Evolutionary conservation across 2,888 invertebrate genomes (phyloP).

Genomic region (Leptodirus hochenwartii): DNA sequence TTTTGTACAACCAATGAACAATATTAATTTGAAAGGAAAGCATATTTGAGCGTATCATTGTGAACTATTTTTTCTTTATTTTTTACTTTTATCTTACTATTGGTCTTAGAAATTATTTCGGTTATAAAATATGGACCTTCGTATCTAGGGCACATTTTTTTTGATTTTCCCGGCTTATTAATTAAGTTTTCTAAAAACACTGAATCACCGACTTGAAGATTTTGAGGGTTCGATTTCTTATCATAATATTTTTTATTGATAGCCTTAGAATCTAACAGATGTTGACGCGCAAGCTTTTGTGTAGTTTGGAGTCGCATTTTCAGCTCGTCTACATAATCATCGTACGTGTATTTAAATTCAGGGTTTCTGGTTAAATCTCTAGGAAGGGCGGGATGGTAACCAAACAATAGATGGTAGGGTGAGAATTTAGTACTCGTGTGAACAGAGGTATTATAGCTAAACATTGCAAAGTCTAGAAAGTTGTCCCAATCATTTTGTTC

Average conservation of each 20-base stretch:
- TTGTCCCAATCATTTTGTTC: constrained; percentile 10
- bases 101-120: constrained; percentile 9
- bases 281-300: constrained; percentile 8
- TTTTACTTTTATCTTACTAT: constrained; percentile 7
- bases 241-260: constrained; percentile 10
- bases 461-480: constrained; percentile 10
- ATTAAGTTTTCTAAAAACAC: constrained; percentile 7
- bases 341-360: constrained; percentile 6
- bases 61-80: constrained; percentile 5
- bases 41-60: constrained; percentile 2
- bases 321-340: constrained; percentile 3
- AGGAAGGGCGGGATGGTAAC: constrained; percentile 9
- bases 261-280: constrained; percentile 8
- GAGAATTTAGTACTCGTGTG: constrained; percentile 10
- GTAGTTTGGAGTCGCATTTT: constrained; percentile 5
- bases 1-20: no score
- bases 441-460: constrained; percentile 9
- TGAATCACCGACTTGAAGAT: constrained; percentile 8
- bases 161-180: constrained; percentile 6
- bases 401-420: constrained; percentile 11
- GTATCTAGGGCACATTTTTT: constrained; percentile 9
- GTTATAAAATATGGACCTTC: constrained; percentile 10
- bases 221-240: constrained; percentile 9
- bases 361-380: constrained; percentile 7
- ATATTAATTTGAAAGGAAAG: constrained; percentile 4